Conservation (phyloP, 2,888 invertebrate genomes). For the Leptinotarsa juncta region DNA sequence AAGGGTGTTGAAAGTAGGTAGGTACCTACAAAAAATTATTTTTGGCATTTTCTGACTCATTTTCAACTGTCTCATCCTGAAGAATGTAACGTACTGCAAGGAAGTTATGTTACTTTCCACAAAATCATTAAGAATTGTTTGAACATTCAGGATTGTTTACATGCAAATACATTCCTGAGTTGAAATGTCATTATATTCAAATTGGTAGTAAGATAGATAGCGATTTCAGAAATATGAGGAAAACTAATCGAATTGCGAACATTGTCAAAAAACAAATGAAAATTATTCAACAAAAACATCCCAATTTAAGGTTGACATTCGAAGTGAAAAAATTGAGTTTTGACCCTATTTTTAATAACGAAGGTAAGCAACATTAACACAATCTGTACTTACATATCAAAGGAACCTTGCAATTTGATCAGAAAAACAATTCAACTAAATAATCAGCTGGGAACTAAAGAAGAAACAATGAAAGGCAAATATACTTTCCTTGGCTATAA, state of each 20-base stretch:
- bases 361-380: not conserved
- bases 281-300: not conserved
- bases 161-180: too few relatives aligned
- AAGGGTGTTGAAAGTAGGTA: too few relatives aligned
- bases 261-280: not conserved
- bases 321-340: not conserved
- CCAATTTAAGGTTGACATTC: not conserved
- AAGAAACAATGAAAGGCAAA: conserved; percentile 14
- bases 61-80: too few relatives aligned
- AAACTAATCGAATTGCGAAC: not conserved
- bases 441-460: conserved; percentile 23
- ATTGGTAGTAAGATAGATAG: too few relatives aligned
- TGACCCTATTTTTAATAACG: not conserved
- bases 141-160: too few relatives aligned
- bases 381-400: not conserved
- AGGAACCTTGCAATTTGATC: not conserved
- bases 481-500: conserved; percentile 5
- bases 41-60: too few relatives aligned
- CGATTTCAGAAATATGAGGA: too few relatives aligned
- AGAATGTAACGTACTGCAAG: too few relatives aligned
- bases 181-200: too few relatives aligned
- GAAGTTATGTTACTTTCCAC: too few relatives aligned
- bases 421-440: conserved; percentile 16
- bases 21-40: too few relatives aligned
- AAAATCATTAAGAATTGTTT: too few relatives aligned